Base-by-base conservation (phyloP, 2,113 vertebrate species). In the Triplophysa tibetana region DNA sequence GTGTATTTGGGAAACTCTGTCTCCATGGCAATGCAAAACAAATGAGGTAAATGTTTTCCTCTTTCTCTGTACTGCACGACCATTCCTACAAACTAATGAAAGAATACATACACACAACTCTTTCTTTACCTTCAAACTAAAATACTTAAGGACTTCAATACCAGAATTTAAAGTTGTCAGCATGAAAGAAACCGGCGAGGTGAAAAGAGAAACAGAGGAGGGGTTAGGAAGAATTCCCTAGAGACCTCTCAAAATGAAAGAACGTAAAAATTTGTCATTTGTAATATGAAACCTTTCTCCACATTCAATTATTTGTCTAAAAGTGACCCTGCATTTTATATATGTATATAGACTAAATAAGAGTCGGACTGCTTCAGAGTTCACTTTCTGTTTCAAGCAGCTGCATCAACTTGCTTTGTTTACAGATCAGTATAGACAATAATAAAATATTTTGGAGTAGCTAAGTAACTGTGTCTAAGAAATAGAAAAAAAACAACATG, bases 21-120 rank as follows among this genome's bases (percentile, higher is more conserved):
- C 21, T 43, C 80, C 81, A 76, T 82, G 75, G 85, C 73, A 64
- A 88, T 87, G 82, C 85, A 87, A 87, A 83, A 87, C 78, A 84
- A 85, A 79, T 74, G 52, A 56, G 68, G 60, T 78, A 74, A 78
- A 63, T 72, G 68, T 12, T 76, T 82, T 64, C 81, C 84, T 26
- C 74, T 81, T 78, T 84, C 52, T 87, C 66, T 43, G 80, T 83
- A 73, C 73, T 83, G 64, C 75, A 33, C 12, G 78, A 79, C 13
- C 24, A 4, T 26, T 61, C 19, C 19, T 70, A 12, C 52, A 72
- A 75, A 52, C 8, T n/a, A 76, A n/a, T n/a, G n/a, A n/a, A 41
- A 70, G 61, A 70, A 72, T 50, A 69, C 76, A 70, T 24, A 10
- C 50, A 14, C 54, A 56, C 60, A 62, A 58, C 24, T 65, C n/a